These are phyloP conservation scores for Pogonognathellus flavescens DNA, from an alignment of 1,140 invertebrate species.

Conservation along the genomic window DNA sequence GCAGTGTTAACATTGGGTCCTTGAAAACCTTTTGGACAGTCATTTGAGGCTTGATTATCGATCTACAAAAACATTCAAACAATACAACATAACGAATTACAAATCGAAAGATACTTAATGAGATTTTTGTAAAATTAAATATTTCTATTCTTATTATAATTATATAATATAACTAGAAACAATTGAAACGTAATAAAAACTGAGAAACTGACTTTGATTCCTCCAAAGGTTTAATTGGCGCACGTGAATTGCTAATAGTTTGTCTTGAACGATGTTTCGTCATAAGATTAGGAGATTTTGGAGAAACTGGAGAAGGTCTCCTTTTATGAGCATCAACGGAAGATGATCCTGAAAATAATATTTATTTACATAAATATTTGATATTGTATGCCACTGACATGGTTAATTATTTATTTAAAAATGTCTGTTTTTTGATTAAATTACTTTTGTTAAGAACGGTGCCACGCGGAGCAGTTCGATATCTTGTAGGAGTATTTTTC, in stretches of 20 bases:
- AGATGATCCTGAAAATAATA: constrained; percentile 8
- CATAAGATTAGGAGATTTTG: constrained; percentile 16
- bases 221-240: background rate
- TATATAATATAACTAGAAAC: background rate
- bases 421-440: background rate
- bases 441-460: background rate
- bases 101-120: too few relatives aligned
- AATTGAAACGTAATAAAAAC: background rate
- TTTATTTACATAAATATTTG: background rate
- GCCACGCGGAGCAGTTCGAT: constrained; percentile 6
- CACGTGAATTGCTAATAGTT: background rate
- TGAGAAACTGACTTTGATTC: background rate
- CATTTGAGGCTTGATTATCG: background rate
- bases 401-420: too few relatives aligned
- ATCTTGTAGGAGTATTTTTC: constrained; percentile 54
- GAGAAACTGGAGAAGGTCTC: constrained; percentile 8
- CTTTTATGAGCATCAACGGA: constrained; percentile 10
- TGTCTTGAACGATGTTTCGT: background rate
- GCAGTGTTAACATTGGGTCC: background rate
- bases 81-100: too few relatives aligned
- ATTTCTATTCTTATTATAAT: too few relatives aligned
- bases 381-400: background rate
- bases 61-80: background rate
- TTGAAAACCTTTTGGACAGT: background rate
- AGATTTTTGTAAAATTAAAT: too few relatives aligned